Evolutionary conservation across 1,140 invertebrate genomes (phyloP), one percentile per base, ranked within the genome.

Genomic region (Drosophila nigromelanica): DNA sequence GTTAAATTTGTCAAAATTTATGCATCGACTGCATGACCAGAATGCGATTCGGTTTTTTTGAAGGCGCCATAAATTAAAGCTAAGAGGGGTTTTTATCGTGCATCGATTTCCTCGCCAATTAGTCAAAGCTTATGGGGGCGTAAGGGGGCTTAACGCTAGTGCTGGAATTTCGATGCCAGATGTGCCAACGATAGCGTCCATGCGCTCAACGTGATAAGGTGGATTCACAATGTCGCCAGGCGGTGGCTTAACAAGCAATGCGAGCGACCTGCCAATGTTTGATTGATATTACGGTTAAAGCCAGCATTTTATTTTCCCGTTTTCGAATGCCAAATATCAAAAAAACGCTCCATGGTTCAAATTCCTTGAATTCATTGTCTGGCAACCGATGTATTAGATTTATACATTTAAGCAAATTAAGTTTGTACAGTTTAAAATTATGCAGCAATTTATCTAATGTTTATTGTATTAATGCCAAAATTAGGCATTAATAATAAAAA

Each of bases 101-200:
- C 51, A 71, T 68, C 68, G 67, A 89, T 89, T 82, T 78, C 51
- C 75, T 89, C 70, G 83, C 60, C 83, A 86, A 86, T 86, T 89
- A 87, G 83, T 86, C 79, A 82, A 73, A 86, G 82, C 82, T 86
- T 83, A 76, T 82, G 74, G 58, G 50, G 50, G 73, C 73, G 64
- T 73, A 73, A 59, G 61, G 73, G 69, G 52, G 78, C 81, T 85
- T 78, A 87, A 59, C 69, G 27, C 43, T 7, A 58, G 15, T 27
- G 58, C 40, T 47, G 58, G 64, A 77, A 85, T 81, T 78, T 52
- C 48, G 55, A 75, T 68, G 74, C 78, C 81, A 85, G 82, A 85
- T 85, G 81, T 79, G 77, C 60, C 43, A 58, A n/a, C 64, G 78
- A 78, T 86, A 80, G 55, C 48, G 48, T 10, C 30, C 54, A 78